Percentiles rank a stretch among this genome's conserved stretches.
Conservation (phyloP, 2,888 invertebrate genomes). For the Eupithecia dodoneata region DNA sequence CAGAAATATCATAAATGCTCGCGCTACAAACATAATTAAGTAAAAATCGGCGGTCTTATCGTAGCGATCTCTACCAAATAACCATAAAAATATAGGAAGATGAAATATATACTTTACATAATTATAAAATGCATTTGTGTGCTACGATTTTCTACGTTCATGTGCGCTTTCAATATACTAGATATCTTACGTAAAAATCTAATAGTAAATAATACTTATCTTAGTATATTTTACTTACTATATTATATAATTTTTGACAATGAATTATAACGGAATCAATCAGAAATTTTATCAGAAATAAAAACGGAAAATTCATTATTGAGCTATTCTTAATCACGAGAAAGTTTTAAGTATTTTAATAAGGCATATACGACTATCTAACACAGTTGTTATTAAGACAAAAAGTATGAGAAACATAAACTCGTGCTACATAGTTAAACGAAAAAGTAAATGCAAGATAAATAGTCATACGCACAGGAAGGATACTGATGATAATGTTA, state of each 20-base stretch:
- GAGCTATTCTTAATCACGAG: not conserved
- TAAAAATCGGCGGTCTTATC: not conserved
- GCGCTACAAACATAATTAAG: not conserved
- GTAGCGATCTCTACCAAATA: not conserved
- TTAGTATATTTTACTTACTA: not conserved
- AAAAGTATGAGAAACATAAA: not conserved
- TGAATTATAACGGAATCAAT: not conserved
- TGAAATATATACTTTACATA: not conserved
- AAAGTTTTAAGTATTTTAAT: not conserved
- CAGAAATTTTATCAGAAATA: not conserved
- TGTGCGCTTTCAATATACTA: constrained; percentile 1
- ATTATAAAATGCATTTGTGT: not conserved
- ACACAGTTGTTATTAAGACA: not conserved
- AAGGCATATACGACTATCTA: not conserved
- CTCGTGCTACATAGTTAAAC: not conserved
- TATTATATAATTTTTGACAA: not conserved
- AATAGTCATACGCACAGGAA: not conserved
- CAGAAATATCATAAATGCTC: not conserved
- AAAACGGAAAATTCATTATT: not conserved
- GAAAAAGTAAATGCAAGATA: not conserved
- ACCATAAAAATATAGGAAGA: not conserved
- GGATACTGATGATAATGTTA: not conserved
- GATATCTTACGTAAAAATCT: not conserved
- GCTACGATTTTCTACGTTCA: not conserved
- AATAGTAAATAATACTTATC: not conserved